These are phyloP conservation scores for Odontothrips loti DNA, from an alignment of 2,888 invertebrate species.

Conservation along the genomic window DNA sequence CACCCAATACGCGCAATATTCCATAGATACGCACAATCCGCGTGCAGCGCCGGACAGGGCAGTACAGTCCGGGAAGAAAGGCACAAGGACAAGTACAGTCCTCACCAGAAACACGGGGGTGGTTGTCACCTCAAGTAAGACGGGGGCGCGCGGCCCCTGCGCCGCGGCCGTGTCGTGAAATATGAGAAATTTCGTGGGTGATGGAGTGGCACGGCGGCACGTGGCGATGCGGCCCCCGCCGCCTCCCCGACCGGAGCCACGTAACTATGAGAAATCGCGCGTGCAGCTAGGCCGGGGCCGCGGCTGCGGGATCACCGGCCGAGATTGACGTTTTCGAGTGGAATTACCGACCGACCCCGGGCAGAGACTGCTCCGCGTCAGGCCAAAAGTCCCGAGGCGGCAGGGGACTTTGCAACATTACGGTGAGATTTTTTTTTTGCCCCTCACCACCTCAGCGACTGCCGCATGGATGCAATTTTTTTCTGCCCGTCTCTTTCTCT, in stretches of 20 bases:
- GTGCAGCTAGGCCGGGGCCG: too few relatives aligned
- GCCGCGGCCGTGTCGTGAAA: not conserved
- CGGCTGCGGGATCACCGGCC: not conserved
- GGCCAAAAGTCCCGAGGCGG: not conserved
- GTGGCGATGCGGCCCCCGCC: too few relatives aligned
- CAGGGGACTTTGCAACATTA: slow-evolving; percentile 6
- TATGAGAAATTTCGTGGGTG: slow-evolving; percentile 23
- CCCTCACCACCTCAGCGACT: too few relatives aligned
- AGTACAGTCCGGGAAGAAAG: too few relatives aligned
- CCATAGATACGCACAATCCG: not conserved
- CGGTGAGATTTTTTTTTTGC: not conserved
- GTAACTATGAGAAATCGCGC: too few relatives aligned
- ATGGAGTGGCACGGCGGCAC: not conserved
- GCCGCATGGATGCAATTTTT: not conserved
- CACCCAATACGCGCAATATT: slow-evolving; percentile 18
- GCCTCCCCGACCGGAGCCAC: too few relatives aligned
- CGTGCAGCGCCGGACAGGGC: too few relatives aligned
- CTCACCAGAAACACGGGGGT: not conserved
- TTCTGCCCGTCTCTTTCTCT: not conserved
- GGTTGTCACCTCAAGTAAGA: too few relatives aligned
- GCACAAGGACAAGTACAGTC: not conserved
- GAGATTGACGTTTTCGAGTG: slow-evolving; percentile 26
- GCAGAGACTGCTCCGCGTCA: not conserved
- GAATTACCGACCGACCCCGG: slow-evolving; percentile 5
- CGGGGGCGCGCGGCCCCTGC: not conserved